Percentiles rank a stretch among this genome's conserved stretches.
These are phyloP conservation scores for Dione juno DNA, from an alignment of 2,888 invertebrate genomes.

Conservation along the genomic window DNA sequence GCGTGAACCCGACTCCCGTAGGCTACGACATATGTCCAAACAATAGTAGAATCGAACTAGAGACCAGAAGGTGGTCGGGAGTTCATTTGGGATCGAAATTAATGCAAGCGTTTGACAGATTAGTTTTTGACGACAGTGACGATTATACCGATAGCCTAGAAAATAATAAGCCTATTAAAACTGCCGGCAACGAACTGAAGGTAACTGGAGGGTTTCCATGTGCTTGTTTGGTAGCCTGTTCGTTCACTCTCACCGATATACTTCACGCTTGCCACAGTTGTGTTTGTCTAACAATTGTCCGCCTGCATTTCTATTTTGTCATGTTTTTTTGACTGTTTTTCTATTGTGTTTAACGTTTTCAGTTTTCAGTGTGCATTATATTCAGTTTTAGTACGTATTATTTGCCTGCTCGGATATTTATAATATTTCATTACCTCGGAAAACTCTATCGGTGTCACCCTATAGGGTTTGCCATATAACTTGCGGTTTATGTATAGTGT, in stretches of 20 bases:
- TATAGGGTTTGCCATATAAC: slow-evolving; percentile 33
- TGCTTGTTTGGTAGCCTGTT: slow-evolving; percentile 52
- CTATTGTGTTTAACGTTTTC: slow-evolving; percentile 36
- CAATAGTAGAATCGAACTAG: slow-evolving; percentile 76
- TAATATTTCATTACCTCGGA: slow-evolving; percentile 31
- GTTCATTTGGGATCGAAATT: slow-evolving; percentile 88
- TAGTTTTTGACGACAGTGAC: slow-evolving; percentile 86
- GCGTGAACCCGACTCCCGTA: slow-evolving; percentile 83
- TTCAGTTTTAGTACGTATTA: slow-evolving; percentile 27
- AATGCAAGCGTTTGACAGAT: slow-evolving; percentile 88
- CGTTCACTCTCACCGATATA: slow-evolving; percentile 53
- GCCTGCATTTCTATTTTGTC: slow-evolving; percentile 17
- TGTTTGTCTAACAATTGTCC: slow-evolving; percentile 43
- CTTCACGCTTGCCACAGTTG: slow-evolving; percentile 49
- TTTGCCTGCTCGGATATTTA: slow-evolving; percentile 14
- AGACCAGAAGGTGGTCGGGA: slow-evolving; percentile 87
- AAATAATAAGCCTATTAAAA: slow-evolving; percentile 79
- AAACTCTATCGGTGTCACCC: slow-evolving; percentile 35
- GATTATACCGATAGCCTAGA: slow-evolving; percentile 90
- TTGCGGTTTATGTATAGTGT: slow-evolving; percentile 39
- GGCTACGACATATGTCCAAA: slow-evolving; percentile 79
- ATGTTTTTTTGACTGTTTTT: slow-evolving; percentile 19
- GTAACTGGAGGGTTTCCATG: slow-evolving; percentile 69
- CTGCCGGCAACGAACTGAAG: slow-evolving; percentile 80
- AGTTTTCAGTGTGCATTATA: slow-evolving; percentile 20